Evolutionary conservation across 2,113 vertebrate species (phyloP), one percentile per base, ranked within the genome.

Genomic region (Odocoileus virginianus): DNA sequence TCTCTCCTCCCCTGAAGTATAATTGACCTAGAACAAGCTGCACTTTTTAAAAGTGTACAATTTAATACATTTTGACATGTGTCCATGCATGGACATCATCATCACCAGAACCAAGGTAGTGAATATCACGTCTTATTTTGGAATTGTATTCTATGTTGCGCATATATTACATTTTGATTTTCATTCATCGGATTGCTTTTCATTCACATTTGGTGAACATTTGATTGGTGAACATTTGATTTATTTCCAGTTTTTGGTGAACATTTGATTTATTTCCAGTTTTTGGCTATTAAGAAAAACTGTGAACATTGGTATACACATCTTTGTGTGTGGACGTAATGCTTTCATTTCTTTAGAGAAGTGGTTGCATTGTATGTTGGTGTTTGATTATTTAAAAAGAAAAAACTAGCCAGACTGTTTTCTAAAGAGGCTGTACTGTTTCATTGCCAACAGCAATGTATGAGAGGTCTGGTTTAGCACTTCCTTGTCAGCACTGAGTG

Each of bases 341-440:
- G 55, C 47, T 94, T 96, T 67, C 17, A 50, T 89, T 95, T 91
- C 47, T 95, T 79, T 96, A 87, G 58, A 61, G 47, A 90, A 87
- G 60, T 93, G 43, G 14, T 96, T 93, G 45, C 40, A 52, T 40
- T 78, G 11, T 85, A 60, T 89, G 10, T 30, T 92, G 36, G 33
- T 87, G 9, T 86, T 60, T 87, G 52, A 28, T 78, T 93, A 89
- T 90, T 93, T 93, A 45, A 90, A 71, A 61, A 64, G 74, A 67
- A 74, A 87, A 93, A 43, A 9, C 45, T 90, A 71, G 45, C 61
- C 21, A 96, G 40, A 55, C 23, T 55, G 19, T 87, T 94, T 94
- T 71, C 12, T 47, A 28, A 30, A 94, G 57, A 78, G 50, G 9
- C 88, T 88, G 23, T 91, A 6, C 40, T 11, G 2, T 87, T 95